These are phyloP conservation scores for Ramphastos sulfuratus DNA, from an alignment of 2,113 vertebrate genomes.

Conservation along the genomic window DNA sequence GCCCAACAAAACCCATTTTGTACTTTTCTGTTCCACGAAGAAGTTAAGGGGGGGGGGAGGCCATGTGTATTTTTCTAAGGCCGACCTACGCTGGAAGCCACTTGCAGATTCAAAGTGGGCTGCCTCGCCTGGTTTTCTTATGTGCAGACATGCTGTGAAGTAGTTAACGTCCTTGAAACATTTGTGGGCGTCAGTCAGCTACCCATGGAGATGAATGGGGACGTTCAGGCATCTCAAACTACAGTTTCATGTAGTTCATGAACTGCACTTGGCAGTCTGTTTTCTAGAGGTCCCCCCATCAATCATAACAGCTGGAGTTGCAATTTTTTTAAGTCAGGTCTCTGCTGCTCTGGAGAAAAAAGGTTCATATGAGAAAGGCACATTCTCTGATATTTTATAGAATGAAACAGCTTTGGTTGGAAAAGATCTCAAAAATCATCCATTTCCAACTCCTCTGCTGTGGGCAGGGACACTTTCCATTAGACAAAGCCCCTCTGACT, in stretches of 20 bases:
- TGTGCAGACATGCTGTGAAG: not conserved
- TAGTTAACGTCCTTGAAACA: not conserved
- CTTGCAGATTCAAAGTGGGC: not conserved
- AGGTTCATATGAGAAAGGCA: not conserved
- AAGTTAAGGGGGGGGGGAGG: not conserved
- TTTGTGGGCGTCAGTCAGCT: slow-evolving; percentile 13
- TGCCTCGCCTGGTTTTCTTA: not conserved
- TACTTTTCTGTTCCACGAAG: not conserved
- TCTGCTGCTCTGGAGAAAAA: not conserved
- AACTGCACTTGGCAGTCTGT: not conserved
- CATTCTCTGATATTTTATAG: not conserved
- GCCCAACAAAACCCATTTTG: not conserved
- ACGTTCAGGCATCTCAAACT: not conserved
- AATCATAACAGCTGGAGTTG: not conserved
- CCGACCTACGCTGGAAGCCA: not conserved
- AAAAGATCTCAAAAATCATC: not conserved
- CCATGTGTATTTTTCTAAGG: not conserved
- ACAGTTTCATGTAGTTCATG: not conserved
- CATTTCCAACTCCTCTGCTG: not conserved
- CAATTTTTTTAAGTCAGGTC: not conserved
- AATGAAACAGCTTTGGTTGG: not conserved
- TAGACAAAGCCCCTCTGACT: not conserved
- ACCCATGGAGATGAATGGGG: slow-evolving; percentile 19
- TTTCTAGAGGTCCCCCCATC: not conserved
- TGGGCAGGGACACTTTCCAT: not conserved